Conservation (phyloP, 2,888 invertebrate species). For the Mycalesis mineus region DNA sequence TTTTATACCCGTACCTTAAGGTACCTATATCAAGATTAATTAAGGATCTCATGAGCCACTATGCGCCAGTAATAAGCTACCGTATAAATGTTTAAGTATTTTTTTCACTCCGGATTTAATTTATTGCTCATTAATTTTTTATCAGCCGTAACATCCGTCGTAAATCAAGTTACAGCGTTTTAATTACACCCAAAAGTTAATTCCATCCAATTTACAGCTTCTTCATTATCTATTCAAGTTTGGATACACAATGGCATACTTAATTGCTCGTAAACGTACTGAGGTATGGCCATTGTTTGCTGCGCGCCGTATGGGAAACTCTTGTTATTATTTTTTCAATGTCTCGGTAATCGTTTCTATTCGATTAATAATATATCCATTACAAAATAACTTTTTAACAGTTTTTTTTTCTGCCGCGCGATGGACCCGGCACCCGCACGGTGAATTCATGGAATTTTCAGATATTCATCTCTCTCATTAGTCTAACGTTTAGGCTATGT, state of each 20-base stretch:
- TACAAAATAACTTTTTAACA: too few relatives aligned
- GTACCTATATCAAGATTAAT: too few relatives aligned
- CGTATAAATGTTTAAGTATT: background rate
- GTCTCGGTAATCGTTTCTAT: too few relatives aligned
- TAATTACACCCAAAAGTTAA: constrained; percentile 19
- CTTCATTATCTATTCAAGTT: constrained; percentile 22
- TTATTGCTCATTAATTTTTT: constrained; percentile 5
- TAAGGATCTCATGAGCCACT: too few relatives aligned
- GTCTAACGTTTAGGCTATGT: too few relatives aligned
- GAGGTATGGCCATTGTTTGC: constrained; percentile 17
- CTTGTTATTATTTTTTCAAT: background rate
- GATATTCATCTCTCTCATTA: too few relatives aligned
- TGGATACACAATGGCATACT: constrained; percentile 15
- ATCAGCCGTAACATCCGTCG: constrained; percentile 5
- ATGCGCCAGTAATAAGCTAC: too few relatives aligned
- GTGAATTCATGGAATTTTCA: too few relatives aligned
- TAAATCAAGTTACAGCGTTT: constrained; percentile 20
- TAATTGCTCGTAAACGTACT: constrained; percentile 23
- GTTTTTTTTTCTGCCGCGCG: too few relatives aligned
- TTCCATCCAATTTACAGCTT: constrained; percentile 17
- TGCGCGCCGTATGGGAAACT: background rate
- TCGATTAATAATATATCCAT: too few relatives aligned
- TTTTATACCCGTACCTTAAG: too few relatives aligned
- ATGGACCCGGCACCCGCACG: too few relatives aligned
- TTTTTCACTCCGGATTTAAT: background rate